These are phyloP conservation scores for Sebastiscus tertius DNA, from an alignment of 2,797 vertebrate species.

Conservation along the genomic window DNA sequence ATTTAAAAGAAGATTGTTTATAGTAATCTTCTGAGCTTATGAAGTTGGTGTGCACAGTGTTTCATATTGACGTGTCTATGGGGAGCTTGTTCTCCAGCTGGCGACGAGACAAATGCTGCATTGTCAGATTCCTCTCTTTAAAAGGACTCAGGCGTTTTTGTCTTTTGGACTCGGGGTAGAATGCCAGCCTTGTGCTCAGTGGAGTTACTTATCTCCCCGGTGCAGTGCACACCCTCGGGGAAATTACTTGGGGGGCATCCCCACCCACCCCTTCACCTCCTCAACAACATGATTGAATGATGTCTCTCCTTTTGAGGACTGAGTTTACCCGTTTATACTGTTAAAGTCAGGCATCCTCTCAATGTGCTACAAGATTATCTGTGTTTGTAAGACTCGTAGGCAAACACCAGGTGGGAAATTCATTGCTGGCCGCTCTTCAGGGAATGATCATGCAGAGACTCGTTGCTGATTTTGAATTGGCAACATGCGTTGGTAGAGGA, in stretches of 20 bases:
- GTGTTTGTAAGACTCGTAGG: slow-evolving; percentile 18
- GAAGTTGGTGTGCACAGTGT: slow-evolving; percentile 49
- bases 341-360: slow-evolving; percentile 17
- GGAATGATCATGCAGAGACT: slow-evolving; percentile 26
- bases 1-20: slow-evolving; percentile 55
- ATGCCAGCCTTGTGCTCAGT: slow-evolving; percentile 76
- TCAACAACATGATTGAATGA: slow-evolving; percentile 34
- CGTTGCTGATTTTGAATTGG: slow-evolving; percentile 39
- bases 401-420: slow-evolving; percentile 42
- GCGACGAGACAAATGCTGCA: slow-evolving; percentile 72
- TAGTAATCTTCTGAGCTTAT: slow-evolving; percentile 43
- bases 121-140: slow-evolving; percentile 75
- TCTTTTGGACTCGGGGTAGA: slow-evolving; percentile 68
- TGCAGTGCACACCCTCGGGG: slow-evolving; percentile 58
- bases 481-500: slow-evolving; percentile 5
- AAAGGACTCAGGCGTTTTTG: slow-evolving; percentile 70
- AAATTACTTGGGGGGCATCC: slow-evolving; percentile 39
- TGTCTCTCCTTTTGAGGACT: slow-evolving; percentile 13
- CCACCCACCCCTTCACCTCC: slow-evolving; percentile 24
- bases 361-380: slow-evolving; percentile 19
- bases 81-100: slow-evolving; percentile 72
- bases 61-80: slow-evolving; percentile 64
- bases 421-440: slow-evolving; percentile 32
- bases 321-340: slow-evolving; percentile 3
- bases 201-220: slow-evolving; percentile 64